Conservation (phyloP, 2,797 vertebrate species). For the Darevskia nairensis region DNA sequence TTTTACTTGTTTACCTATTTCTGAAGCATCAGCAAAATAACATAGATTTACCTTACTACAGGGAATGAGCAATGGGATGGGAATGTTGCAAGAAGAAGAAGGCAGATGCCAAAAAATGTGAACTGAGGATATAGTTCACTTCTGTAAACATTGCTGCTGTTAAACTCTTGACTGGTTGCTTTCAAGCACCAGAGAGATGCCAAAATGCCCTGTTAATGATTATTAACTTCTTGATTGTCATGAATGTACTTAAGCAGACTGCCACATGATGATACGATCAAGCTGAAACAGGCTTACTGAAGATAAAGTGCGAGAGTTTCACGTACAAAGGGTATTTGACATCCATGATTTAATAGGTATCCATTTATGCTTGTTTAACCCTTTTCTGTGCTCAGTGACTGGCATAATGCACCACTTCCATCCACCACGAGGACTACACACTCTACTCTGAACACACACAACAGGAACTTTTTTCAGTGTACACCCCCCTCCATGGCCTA, state of each 20-base stretch:
- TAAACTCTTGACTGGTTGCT: not conserved
- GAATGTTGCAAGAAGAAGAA: not conserved
- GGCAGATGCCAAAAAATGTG: not conserved
- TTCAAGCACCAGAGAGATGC: not conserved
- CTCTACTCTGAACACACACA: not conserved
- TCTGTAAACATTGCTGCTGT: not conserved
- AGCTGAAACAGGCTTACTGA: not conserved
- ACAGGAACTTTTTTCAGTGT: not conserved
- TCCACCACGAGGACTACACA: not conserved
- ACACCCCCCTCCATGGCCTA: not conserved
- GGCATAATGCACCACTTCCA: not conserved
- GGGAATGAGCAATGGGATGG: not conserved
- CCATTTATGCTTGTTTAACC: not conserved
- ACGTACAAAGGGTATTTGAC: not conserved
- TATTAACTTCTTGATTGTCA: slow-evolving; percentile 19
- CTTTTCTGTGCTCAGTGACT: not conserved
- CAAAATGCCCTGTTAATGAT: slow-evolving; percentile 10
- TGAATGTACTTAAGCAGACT: not conserved
- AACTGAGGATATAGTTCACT: not conserved
- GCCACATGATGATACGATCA: not conserved
- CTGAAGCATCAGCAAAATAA: too few relatives aligned
- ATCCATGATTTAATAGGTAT: not conserved
- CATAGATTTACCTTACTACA: not conserved
- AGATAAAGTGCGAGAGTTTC: not conserved
- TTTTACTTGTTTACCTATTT: not conserved